Evolutionary conservation across 2,888 invertebrate species (phyloP).

Genomic region (Drosophila mercatorum): DNA sequence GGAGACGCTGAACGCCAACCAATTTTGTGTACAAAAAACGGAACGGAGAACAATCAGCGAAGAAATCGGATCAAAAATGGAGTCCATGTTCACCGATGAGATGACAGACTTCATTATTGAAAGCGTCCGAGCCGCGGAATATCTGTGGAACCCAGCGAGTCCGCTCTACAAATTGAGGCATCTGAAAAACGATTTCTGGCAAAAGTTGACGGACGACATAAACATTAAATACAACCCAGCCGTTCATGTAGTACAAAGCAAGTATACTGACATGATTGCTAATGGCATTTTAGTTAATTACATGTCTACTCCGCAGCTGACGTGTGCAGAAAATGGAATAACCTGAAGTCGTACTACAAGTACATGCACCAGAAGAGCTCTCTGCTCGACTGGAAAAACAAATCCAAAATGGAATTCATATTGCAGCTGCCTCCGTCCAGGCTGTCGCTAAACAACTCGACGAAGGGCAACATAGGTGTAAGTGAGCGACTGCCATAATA

Average conservation of each 20-base stretch:
- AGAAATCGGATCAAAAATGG: conserved; percentile 9
- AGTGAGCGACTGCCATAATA: background rate
- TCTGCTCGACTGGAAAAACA: conserved; percentile 35
- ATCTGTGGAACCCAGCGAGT: conserved; percentile 27
- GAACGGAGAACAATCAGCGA: background rate
- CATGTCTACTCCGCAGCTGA: conserved; percentile 7
- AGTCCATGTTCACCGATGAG: conserved; percentile 23
- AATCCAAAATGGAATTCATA: conserved; percentile 38
- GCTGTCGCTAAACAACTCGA: background rate
- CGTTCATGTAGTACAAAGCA: conserved; percentile 18
- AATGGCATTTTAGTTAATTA: background rate
- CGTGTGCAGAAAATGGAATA: conserved; percentile 45
- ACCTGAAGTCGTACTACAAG: conserved; percentile 38
- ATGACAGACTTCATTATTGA: conserved; percentile 39
- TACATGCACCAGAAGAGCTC: conserved; percentile 15
- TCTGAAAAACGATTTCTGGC: conserved; percentile 40
- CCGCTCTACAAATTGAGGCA: conserved; percentile 31
- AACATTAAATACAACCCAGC: conserved; percentile 25
- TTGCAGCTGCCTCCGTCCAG: background rate
- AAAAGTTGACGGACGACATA: conserved; percentile 33
- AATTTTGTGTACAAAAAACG: conserved; percentile 3
- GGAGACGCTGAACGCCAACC: background rate
- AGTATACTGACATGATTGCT: background rate
- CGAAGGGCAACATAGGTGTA: conserved; percentile 1
- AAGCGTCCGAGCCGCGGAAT: conserved; percentile 27